These are phyloP conservation scores for Drosophila seguyi DNA, from an alignment of 1,140 invertebrate species.

Conservation along the genomic window DNA sequence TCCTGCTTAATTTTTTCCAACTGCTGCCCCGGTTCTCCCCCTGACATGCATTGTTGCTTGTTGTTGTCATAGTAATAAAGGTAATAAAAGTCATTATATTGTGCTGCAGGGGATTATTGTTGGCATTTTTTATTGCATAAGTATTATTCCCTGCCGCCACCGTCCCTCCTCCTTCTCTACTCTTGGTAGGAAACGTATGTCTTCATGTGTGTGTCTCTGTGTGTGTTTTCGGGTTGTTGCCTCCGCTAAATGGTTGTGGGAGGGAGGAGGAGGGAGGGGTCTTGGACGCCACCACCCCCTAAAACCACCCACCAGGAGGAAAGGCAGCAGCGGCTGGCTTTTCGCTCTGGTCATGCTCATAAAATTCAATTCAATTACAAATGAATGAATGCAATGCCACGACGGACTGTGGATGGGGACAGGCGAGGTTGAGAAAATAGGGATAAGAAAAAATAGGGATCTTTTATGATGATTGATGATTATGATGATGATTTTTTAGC, in stretches of 20 bases:
- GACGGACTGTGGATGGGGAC: background rate
- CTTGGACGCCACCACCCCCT: background rate
- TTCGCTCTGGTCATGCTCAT: conserved; percentile 42
- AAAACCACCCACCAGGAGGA: conserved; percentile 18
- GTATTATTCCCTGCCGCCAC: too few relatives aligned
- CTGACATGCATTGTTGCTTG: conserved; percentile 49
- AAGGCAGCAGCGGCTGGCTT: conserved; percentile 8
- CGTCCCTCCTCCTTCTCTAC: too few relatives aligned
- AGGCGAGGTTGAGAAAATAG: conserved; percentile 3
- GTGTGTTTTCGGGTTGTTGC: conserved; percentile 38
- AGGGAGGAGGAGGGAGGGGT: too few relatives aligned
- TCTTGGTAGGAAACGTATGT: background rate
- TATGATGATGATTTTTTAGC: background rate
- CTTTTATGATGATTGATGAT: background rate
- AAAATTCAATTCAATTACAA: conserved; percentile 67
- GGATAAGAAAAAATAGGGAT: background rate
- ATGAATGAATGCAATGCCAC: conserved; percentile 58
- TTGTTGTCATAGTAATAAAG: conserved; percentile 74
- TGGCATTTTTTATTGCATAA: conserved; percentile 68
- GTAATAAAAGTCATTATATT: conserved; percentile 82
- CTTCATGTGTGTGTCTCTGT: conserved; percentile 30
- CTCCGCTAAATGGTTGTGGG: conserved; percentile 33
- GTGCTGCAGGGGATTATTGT: conserved; percentile 76
- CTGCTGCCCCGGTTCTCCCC: background rate
- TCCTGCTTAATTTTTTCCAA: conserved; percentile 32